phyloP scores from a whole-genome alignment of 2,797 vertebrate species.

The Paedocypris micromegethes region DNA sequence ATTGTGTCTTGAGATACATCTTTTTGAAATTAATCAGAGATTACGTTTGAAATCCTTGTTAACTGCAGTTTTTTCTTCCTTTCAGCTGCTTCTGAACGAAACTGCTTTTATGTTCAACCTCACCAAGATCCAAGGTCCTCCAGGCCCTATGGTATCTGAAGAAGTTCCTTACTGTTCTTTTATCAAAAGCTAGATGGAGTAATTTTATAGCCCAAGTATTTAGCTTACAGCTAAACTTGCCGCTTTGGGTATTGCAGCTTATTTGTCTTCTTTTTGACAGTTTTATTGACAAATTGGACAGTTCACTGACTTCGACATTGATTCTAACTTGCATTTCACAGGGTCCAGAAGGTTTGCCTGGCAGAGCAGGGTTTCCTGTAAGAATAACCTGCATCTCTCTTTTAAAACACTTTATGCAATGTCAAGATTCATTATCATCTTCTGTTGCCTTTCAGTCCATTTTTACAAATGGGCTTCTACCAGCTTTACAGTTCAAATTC shows the following conservation, averaged over 20 bases:
- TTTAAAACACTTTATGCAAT: not conserved
- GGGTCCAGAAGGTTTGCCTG: slow-evolving; percentile 81
- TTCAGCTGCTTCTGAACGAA: slow-evolving; percentile 75
- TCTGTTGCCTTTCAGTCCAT: too few relatives aligned
- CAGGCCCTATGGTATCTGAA: slow-evolving; percentile 70
- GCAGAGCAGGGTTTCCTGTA: slow-evolving; percentile 86
- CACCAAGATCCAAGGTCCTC: slow-evolving; percentile 69
- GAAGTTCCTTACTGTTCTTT: not conserved
- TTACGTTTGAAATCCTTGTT: not conserved
- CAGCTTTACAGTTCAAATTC: not conserved
- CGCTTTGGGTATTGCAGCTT: too few relatives aligned
- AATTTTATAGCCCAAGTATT: not conserved
- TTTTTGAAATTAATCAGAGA: not conserved
- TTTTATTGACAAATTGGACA: not conserved
- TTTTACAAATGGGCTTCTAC: too few relatives aligned
- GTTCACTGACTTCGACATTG: not conserved
- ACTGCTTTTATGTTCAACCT: slow-evolving; percentile 72
- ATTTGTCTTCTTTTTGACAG: too few relatives aligned
- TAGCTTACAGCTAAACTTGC: too few relatives aligned
- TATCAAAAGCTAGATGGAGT: slow-evolving; percentile 1
- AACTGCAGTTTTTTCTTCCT: not conserved
- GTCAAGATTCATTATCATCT: not conserved
- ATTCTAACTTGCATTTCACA: slow-evolving; percentile 57
- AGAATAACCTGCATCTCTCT: slow-evolving; percentile 59
- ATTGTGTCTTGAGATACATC: too few relatives aligned